Base-by-base conservation (phyloP, 2,888 invertebrate species). In the Liopterus haemorrhoidalis region DNA sequence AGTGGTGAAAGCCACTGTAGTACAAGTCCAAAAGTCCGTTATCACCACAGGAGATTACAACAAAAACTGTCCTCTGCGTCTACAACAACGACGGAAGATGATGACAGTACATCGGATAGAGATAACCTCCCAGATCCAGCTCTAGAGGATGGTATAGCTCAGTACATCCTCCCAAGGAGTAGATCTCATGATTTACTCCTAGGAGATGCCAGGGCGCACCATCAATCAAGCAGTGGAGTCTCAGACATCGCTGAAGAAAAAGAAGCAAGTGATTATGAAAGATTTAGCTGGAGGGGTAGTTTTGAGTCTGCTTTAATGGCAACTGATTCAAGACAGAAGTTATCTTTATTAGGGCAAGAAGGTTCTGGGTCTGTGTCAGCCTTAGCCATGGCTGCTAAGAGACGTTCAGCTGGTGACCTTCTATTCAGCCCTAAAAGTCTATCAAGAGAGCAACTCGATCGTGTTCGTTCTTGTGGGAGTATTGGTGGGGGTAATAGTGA, bases 221-320 rank as follows among this genome's bases (percentile, higher is more conserved):
- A 69, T 52, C 71, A 70, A 52, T 72, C 73, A 12, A 69, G 68
- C 52, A 69, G 70, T 54, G 70, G 73, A 27, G 72, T 70, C 6
- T 71, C 73, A 24, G 76, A 76, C 51, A 71, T 71, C 25, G 70
- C 70, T 14, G 77, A 78, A 60, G 76, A 77, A 57, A 79, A 81
- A 59, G 86, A 88, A 61, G 82, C 85, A 41, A 89, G 88, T 72
- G 89, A 89, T 62, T 83, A 88, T 71, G 91, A 91, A 65, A 73
- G 90, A 53, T 90, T 90, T 68, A 88, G 88, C 59, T 91, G 91
- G 91, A 78, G 90, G 49, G 91, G 91, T 54, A 90, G 90, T 69
- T 91, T 91, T 67, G 91, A 91, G 65, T 89, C 89, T n/a, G 88
- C 91, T 28, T 70, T 91, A 46, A 76, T 89, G 68, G 90, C 89